Conservation (phyloP, 1,140 invertebrate genomes). For the Rhynchophorus ferrugineus region DNA sequence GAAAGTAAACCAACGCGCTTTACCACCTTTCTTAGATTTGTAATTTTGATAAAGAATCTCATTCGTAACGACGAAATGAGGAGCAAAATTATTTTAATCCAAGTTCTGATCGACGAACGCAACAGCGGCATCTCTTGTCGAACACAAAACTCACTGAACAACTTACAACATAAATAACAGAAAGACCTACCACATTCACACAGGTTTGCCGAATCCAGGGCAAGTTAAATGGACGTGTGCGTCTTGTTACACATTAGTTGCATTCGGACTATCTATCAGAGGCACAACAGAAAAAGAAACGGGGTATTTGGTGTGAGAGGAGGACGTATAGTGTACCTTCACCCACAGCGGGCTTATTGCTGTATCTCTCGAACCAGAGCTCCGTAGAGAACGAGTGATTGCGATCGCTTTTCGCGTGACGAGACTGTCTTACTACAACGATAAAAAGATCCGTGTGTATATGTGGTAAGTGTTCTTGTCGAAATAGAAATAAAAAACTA, state of each 20-base stretch:
- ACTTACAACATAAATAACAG: not conserved
- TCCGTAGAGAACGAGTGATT: constrained; percentile 31
- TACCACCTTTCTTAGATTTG: too few species aligned
- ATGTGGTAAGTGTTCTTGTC: too few species aligned
- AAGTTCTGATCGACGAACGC: too few species aligned
- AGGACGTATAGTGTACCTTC: too few species aligned
- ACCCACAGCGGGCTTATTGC: not conserved
- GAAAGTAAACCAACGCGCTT: too few species aligned
- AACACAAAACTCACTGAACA: too few species aligned
- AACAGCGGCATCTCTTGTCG: too few species aligned
- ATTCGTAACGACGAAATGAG: too few species aligned
- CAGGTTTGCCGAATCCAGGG: not conserved
- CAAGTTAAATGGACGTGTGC: constrained; percentile 7
- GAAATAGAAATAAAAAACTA: constrained; percentile 8
- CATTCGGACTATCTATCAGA: not conserved
- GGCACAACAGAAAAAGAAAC: not conserved
- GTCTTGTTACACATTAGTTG: constrained; percentile 11
- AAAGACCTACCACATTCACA: constrained; percentile 12
- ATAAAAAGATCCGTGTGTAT: constrained; percentile 9
- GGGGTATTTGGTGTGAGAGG: not conserved
- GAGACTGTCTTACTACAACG: too few species aligned
- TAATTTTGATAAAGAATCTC: too few species aligned
- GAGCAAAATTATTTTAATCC: too few species aligned
- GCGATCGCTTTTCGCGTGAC: constrained; percentile 28
- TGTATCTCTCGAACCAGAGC: constrained; percentile 31